Base-by-base conservation (phyloP, 2,113 vertebrate species). In the Nematolebias whitei region DNA sequence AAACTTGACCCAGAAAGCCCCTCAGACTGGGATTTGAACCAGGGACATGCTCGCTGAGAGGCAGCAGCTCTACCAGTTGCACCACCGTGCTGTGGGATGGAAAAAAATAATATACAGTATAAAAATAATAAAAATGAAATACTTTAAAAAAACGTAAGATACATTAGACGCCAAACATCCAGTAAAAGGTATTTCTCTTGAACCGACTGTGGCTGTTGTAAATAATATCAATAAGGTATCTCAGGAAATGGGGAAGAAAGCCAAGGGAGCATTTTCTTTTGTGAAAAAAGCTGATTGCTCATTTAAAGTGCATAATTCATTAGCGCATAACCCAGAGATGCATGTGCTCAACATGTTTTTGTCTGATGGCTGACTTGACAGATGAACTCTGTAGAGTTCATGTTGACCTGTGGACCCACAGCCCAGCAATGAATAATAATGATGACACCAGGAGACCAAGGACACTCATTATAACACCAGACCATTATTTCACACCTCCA, bases 341-440 rank as follows among this genome's bases (percentile, higher is more conserved):
- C 52, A 60, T 54, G 23, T 64, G 59, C 49, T 24, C 47, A 5
- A 58, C 67, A 26, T 62, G 64, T 56, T 80, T 79, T 50, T 35
- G 29, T 48, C 32, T 54, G 67, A 76, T 62, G 57, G 65, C 59
- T 48, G 22, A 57, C 66, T 59, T 60, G 54, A 80, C 70, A 50
- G 81, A 49, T n/a, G 38, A 70, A 29, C 24, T 41, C 18, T 8
- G 18, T 50, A 20, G 40, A 16, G 53, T 56, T 79, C 39, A 50
- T 70, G 78, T 70, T 43, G 32, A 73, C 68, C 73, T 52, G 47
- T 49, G 62, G 39, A 48, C 61, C 69, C 24, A 39, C 55, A 43
- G 73, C 51, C 20, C 26, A 11, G 40, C 15, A 57, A 65, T 84
- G 63, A 80, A 86, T 85, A 83, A 68, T 58, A 59, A 74, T 51